Evolutionary conservation across 2,113 vertebrate genomes (phyloP), one percentile per base, ranked within the genome.

Genomic region (Serranochromis macrocephalus): DNA sequence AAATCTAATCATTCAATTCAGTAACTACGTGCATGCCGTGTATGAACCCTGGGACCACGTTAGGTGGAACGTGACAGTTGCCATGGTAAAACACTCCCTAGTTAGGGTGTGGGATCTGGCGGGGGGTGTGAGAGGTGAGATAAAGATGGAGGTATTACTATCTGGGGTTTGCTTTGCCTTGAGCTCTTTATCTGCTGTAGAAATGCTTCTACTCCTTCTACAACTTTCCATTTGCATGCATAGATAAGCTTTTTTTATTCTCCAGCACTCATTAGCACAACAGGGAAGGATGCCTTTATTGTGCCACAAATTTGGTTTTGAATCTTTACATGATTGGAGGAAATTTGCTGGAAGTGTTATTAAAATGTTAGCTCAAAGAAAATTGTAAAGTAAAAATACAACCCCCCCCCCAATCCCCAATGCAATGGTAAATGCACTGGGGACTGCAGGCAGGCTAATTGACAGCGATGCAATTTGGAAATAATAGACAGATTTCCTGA

Each of bases 131-230:
- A 88, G 66, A 33, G 81, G 85, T 68, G 78, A 92, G 97, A 97
- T 97, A 97, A 96, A 89, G 87, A 86, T 26, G 63, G 73, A 90
- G 53, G 75, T 81, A n/a, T 85, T 85, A 66, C 86, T 95, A 95
- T 97, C 95, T 91, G 87, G 82, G 87, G 86, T 29, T 80, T 78
- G 87, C 66, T 83, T 36, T 79, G 68, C 47, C 79, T 84, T 87
- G 84, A 80, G 47, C 53, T 88, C 24, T 73, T 96, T 96, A 97
- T 96, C 95, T 94, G 88, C 81, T 26, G 10, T 73, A 90, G 49
- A 87, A 90, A 91, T 16, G 83, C 86, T 80, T 47, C 38, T 45
- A 45, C 68, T 71, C 61, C 45, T 89, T 88, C 87, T 87, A 45
- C 42, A 87, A 40, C 91, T 82, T 63, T 80, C 14, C 86, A 40